These are phyloP conservation scores for Cephonodes hylas DNA, from an alignment of 2,888 invertebrate species.

Conservation along the genomic window DNA sequence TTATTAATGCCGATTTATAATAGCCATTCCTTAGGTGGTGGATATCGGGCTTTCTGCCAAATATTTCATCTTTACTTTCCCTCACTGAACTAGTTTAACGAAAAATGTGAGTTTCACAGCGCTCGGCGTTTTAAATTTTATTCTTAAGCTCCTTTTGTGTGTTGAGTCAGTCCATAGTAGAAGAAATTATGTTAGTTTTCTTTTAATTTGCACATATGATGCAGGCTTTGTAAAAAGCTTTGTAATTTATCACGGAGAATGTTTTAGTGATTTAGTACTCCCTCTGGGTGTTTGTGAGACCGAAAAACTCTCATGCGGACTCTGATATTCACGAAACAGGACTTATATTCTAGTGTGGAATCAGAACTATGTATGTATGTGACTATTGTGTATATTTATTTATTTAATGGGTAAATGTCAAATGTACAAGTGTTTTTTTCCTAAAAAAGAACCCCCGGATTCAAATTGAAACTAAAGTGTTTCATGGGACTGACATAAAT, in stretches of 20 bases:
- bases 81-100: neutral
- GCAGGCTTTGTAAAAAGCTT: neutral
- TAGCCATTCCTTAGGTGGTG: neutral
- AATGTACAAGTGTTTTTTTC: no score
- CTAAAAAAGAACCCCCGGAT: no score
- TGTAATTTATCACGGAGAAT: neutral
- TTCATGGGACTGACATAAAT: no score
- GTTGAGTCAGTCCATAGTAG: neutral
- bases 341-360: no score
- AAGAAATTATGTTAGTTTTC: neutral
- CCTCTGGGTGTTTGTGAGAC: no score
- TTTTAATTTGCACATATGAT: neutral
- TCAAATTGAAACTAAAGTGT: no score
- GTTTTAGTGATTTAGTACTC: no score
- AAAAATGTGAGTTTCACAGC: neutral
- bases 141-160: neutral
- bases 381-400: no score
- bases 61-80: slow-evolving; percentile 10
- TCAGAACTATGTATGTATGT: no score
- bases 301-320: no score
- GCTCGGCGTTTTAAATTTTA: neutral
- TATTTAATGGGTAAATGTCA: no score
- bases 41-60: slow-evolving; percentile 24
- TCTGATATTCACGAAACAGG: no score
- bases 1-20: slow-evolving; percentile 23